A percentile compares a stretch with the other conserved stretches of the same genome.
phyloP scores from a whole-genome alignment of 2,113 vertebrate species.

The Laticauda laticaudata region DNA sequence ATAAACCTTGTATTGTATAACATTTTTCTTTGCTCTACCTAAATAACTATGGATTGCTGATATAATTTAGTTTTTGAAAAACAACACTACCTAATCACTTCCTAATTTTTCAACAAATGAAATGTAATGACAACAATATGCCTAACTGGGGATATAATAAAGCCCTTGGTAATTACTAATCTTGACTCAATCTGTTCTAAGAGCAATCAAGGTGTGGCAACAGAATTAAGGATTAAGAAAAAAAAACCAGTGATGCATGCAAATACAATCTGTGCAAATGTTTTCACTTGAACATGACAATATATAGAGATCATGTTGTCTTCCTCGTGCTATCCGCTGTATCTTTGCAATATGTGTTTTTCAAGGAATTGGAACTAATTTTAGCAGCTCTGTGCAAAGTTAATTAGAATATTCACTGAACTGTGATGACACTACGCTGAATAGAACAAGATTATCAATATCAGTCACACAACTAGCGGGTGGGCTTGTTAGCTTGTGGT shows the following conservation, averaged over 20 bases:
- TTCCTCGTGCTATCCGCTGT: not conserved
- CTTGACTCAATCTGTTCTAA: conserved; percentile 49
- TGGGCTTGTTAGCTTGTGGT: conserved; percentile 42
- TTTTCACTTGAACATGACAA: conserved; percentile 7
- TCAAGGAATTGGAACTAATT: conserved; percentile 25
- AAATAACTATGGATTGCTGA: not conserved
- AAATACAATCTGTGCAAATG: conserved; percentile 33
- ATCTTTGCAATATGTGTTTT: conserved; percentile 13
- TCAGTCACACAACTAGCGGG: conserved; percentile 50
- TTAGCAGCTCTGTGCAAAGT: conserved; percentile 5
- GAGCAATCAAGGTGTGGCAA: conserved; percentile 43
- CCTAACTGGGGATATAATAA: conserved; percentile 24
- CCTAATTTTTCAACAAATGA: conserved; percentile 48
- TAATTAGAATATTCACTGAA: conserved; percentile 44
- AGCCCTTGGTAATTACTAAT: conserved; percentile 48
- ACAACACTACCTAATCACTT: conserved; percentile 31
- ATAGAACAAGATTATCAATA: conserved; percentile 54
- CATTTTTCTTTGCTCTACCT: not conserved
- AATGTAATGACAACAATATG: conserved; percentile 8
- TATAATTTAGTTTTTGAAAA: conserved; percentile 12
- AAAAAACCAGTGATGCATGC: conserved; percentile 20
- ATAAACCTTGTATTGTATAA: not conserved
- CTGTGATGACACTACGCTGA: not conserved
- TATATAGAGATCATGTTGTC: not conserved
- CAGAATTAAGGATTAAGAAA: conserved; percentile 41